These are phyloP conservation scores for Pachypanchax playfairii DNA, from an alignment of 2,113 vertebrate genomes.

Conservation along the genomic window DNA sequence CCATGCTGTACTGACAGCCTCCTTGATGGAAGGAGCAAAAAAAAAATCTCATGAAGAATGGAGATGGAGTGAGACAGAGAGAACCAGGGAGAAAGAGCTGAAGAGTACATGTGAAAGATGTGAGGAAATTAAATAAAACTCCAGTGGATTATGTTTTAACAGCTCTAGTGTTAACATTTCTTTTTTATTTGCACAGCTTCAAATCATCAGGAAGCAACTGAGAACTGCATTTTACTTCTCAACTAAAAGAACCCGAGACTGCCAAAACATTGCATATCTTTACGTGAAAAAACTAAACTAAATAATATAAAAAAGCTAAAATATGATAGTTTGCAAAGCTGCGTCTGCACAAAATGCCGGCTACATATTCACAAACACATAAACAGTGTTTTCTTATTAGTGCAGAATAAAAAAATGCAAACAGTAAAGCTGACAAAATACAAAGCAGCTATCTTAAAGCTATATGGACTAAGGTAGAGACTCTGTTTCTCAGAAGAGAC, in stretches of 20 bases:
- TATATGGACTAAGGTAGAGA: no score
- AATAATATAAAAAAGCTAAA: no score
- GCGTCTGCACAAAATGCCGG: not conserved
- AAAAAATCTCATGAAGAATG: slow-evolving; percentile 28
- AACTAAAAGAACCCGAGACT: slow-evolving; percentile 14
- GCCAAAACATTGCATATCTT: not conserved
- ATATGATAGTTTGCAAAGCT: not conserved
- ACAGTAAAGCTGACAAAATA: no score
- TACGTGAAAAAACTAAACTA: slow-evolving; percentile 1
- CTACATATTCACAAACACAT: not conserved
- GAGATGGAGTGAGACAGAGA: not conserved
- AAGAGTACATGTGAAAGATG: slow-evolving; percentile 1
- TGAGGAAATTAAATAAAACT: not conserved
- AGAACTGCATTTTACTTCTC: slow-evolving; percentile 7
- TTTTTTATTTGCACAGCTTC: not conserved
- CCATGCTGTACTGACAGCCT: slow-evolving; percentile 65
- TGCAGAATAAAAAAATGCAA: not conserved
- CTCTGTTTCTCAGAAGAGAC: no score
- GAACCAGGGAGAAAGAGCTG: slow-evolving; percentile 12
- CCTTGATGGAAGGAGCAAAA: slow-evolving; percentile 67
- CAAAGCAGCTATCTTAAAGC: no score
- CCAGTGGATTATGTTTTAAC: not conserved
- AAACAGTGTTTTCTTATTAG: not conserved
- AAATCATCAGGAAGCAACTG: slow-evolving; percentile 10
- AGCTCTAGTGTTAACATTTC: not conserved